Evolutionary conservation across 2,797 vertebrate genomes (phyloP), one percentile per base, ranked within the genome.

Genomic region (Crocidura indochinensis): DNA sequence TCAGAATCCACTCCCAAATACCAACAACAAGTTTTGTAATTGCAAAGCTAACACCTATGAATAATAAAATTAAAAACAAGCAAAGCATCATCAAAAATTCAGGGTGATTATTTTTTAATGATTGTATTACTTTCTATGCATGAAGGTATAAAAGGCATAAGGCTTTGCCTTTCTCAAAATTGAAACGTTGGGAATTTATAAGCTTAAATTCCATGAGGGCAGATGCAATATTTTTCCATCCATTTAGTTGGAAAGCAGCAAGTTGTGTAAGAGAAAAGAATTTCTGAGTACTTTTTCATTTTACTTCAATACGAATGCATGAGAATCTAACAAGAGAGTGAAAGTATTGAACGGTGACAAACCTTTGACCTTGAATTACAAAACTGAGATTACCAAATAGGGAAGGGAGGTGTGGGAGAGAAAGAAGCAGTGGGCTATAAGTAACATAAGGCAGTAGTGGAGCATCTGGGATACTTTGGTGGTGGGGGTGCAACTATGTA

Each of bases 31-130:
- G 1, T 31, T 84, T 92, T 96, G 88, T 86, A 95, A 96, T 83
- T 56, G 88, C 73, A 93, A 79, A 86, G 93, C 95, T 96, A 95
- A 96, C 78, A 95, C 81, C 93, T 95, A 92, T 90, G 78, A 93
- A 81, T 95, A 96, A 97, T 91, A 78, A 87, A 96, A 96, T 83
- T 91, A 71, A 88, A 88, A 88, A 96, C 87, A 92, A 89, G 95
- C 75, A 96, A 77, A 81, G 47, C 7, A 24, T 90, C 78, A 96
- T 94, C 92, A 95, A 95, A 89, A 96, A 96, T 96, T 95, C 73
- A 96, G 87, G 68, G 94, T 94, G 93, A 97, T 96, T 95, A 96
- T 95, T 94, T 96, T 95, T 96, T 95, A 95, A 96, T 93, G 95
- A 96, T 27, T 75, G 73, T 46, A 84, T 7, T 20, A 74, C 62